Base-by-base conservation (phyloP, 2,113 vertebrate genomes). In the Progne subis region DNA sequence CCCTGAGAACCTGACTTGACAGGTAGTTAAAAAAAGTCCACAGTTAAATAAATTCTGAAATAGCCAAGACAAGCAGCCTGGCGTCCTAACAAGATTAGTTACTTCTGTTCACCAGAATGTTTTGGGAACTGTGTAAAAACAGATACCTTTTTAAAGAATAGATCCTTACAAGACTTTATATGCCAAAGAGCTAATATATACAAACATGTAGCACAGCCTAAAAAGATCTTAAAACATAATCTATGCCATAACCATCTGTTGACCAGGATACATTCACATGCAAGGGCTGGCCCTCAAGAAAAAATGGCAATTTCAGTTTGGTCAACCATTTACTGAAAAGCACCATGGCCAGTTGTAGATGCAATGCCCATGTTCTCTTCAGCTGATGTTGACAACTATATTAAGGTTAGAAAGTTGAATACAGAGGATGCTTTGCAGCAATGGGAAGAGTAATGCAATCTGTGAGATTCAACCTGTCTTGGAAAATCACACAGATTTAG, bases 31-130 rank as follows among this genome's bases (percentile, higher is more conserved):
- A 95, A 78, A 31, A 95, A 94, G 81, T 64, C 76, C 50, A 76
- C 5, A 15, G 63, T 88, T 92, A 94, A 94, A 93, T 39, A 87
- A 96, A 90, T 87, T 96, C 92, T 91, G 74, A 96, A 94, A 96
- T 74, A 93, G 93, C 86, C 84, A 90, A 97, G 94, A 96, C 68
- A 96, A 97, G 86, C 77, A 92, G 52, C 69, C 70, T 6, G 6
- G 87, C 88, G 96, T 97, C 87, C 94, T 90, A 74, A 65, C 39
- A 88, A 96, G 69, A 93, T 67, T 49, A 74, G 52, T 92, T 96
- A 97, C 76, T 94, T 96, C 79, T 94, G 64, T 89, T 97, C 88
- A 92, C 67, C 79, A 74, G 88, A 88, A 75, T 86, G 93, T 86
- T 92, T 93, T 75, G 63, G 67, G 39, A 53, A 57, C 47, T 19